Percentiles rank a stretch among this genome's conserved stretches.
phyloP scores from a whole-genome alignment of 2,888 invertebrate species.

The Dorcus hopei region DNA sequence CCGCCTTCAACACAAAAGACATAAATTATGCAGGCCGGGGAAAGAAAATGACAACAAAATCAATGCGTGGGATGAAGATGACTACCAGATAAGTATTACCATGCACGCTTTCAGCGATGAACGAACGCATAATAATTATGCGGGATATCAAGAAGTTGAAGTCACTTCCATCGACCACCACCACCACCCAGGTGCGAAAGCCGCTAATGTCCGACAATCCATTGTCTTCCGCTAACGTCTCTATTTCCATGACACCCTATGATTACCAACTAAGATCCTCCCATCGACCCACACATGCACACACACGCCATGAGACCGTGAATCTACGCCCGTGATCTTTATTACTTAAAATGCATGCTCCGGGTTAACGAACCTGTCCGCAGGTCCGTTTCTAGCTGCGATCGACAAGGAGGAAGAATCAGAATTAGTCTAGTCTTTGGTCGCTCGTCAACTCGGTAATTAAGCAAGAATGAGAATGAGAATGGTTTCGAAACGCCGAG shows the following conservation, averaged over 20 bases:
- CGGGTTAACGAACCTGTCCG: not conserved
- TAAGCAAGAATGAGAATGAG: no score
- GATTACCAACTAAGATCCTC: conserved; percentile 31
- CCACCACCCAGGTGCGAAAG: conserved; percentile 32
- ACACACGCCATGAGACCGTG: not conserved
- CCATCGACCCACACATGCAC: conserved; percentile 29
- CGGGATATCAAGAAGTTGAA: conserved; percentile 6
- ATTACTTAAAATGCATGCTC: not conserved
- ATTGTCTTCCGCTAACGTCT: conserved; percentile 37
- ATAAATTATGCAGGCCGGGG: no score
- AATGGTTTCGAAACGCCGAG: no score
- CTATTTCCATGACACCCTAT: conserved; percentile 35
- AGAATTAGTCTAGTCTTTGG: not conserved
- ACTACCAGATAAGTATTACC: no score
- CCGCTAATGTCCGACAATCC: conserved; percentile 30
- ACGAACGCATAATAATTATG: no score
- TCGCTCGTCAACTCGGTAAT: no score
- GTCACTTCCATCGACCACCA: conserved; percentile 7
- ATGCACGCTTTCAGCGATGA: no score
- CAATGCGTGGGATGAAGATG: no score
- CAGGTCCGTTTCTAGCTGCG: no score
- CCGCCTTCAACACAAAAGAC: no score
- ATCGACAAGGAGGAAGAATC: not conserved
- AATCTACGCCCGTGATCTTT: not conserved
- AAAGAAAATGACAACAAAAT: no score